These are phyloP conservation scores for Chydorus sphaericus DNA, from an alignment of 2,888 invertebrate species.

Conservation along the genomic window DNA sequence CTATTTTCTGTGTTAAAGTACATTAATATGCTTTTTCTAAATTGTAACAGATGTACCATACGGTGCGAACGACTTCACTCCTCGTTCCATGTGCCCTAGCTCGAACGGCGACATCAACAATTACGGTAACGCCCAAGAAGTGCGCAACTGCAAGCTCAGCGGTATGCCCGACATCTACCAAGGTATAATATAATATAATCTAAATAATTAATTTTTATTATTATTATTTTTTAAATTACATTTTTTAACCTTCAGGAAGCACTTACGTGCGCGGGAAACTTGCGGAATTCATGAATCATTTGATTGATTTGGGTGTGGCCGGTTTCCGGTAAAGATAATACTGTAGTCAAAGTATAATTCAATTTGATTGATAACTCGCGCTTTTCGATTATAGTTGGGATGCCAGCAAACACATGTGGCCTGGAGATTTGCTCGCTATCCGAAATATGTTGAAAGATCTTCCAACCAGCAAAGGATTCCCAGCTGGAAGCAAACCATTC, in stretches of 20 bases:
- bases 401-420: conserved; percentile 41
- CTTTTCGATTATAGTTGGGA: conserved; percentile 26
- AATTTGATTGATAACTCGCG: neutral
- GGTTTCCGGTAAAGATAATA: conserved; percentile 25
- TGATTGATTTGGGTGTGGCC: conserved; percentile 30
- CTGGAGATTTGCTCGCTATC: conserved; percentile 52
- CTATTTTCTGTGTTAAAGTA: too few species aligned
- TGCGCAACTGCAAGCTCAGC: conserved; percentile 32
- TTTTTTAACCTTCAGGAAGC: too few species aligned
- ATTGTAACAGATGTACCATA: conserved; percentile 4
- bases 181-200: too few species aligned
- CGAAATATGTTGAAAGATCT: conserved; percentile 35
- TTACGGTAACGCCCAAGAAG: conserved; percentile 24
- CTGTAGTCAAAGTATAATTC: neutral
- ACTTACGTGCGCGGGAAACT: conserved; percentile 28
- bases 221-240: neutral
- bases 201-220: too few species aligned
- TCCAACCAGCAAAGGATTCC: conserved; percentile 22
- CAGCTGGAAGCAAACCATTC: conserved; percentile 28
- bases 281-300: conserved; percentile 28
- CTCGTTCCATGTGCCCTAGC: conserved; percentile 22
- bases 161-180: conserved; percentile 33
- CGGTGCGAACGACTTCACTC: conserved; percentile 11
- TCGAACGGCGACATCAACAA: conserved; percentile 27
- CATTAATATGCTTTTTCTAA: too few species aligned